Evolutionary conservation across 2,888 invertebrate species (phyloP), one percentile per base, ranked within the genome.

Genomic region (Antheraea yamamai): DNA sequence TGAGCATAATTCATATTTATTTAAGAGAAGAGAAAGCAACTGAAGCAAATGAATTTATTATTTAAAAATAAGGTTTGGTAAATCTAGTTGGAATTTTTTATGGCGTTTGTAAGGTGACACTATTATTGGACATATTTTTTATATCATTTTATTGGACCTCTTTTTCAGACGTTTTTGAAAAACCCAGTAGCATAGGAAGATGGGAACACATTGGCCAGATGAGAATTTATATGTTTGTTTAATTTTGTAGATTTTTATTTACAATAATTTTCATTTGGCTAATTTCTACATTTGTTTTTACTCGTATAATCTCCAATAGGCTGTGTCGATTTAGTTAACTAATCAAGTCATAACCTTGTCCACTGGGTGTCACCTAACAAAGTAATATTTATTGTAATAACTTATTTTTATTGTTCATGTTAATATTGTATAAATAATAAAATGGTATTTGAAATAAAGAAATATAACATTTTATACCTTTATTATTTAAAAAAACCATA

Each of bases 401-500:
- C 47, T 47, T 2, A 73, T 74, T 76, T 73, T 74, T 70, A 76
- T 77, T 71, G 72, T 76, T 73, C 76, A 74, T 77, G 74, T 75
- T 73, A 75, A 77, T 75, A 78, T 74, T 75, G 74, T 76, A 76
- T 68, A 74, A 78, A 76, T 75, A 77, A 76, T 75, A 74, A 77
- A 78, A 39, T 75, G 73, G 68, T 75, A 66, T 16, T 52, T 68
- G 35, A 51, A 73, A 35, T 52, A 75, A 73, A 75, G 14, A 77
- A 16, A 77, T 85, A 1, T 93, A 95, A 78, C 95, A 81, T 87
- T 91, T 95, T 52, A 95, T 85, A 74, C 93, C 90, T 78, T 89
- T 91, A 75, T 84, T 83, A 83, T 93, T 95, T 58, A 96, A 84
- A 79, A 87, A 83, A 73, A 90, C 82, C 77, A 90, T 90, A 72